Base-by-base conservation (phyloP, 2,797 vertebrate species). In the Rallus crepitans region DNA sequence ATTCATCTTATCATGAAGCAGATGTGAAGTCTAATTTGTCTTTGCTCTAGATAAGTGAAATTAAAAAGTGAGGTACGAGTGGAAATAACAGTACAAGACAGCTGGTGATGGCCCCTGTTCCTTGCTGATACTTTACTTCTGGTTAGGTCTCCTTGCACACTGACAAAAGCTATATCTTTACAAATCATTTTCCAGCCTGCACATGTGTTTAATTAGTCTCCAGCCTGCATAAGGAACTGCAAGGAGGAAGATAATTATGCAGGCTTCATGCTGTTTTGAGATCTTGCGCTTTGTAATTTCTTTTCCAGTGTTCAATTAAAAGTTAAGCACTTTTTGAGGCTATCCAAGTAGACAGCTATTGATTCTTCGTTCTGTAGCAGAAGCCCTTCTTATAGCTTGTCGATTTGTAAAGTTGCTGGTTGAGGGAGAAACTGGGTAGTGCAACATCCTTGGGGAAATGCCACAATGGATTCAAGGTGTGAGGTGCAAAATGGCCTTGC, bases 121-220 rank as follows among this genome's bases (percentile, higher is more conserved):
- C 27, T 94, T 70, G 30, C 75, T 89, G 12, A 18, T 39, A 12
- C 48, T 53, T 83, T 45, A n/a, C 19, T 79, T 81, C 75, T 83
- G 39, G 33, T 82, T 64, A n/a, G 4, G 11, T 68, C 31, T 17
- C 50, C 53, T 87, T 77, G 82, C 48, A 89, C 80, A 79, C 42
- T 92, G 88, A 92, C 83, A 77, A 61, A 83, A 95, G 30, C 91
- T 47, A 1, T 9, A 91, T 65, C 85, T 28, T 7, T 71, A 64
- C 77, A 90, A 89, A 94, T 94, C 10, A 93, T 92, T 91, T 77
- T 65, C 64, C 59, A 91, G 87, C 78, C 47, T 83, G 84, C 52
- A 60, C 66, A 47, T 91, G 84, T 95, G 89, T 93, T 96, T 96
- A 95, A 96, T 96, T 94, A 96, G 92, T 84, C 96, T 94, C 63